Percentiles rank a stretch among this genome's conserved stretches.
These are phyloP conservation scores for Drosophila trichaetosa DNA, from an alignment of 2,888 invertebrate species.

Conservation along the genomic window DNA sequence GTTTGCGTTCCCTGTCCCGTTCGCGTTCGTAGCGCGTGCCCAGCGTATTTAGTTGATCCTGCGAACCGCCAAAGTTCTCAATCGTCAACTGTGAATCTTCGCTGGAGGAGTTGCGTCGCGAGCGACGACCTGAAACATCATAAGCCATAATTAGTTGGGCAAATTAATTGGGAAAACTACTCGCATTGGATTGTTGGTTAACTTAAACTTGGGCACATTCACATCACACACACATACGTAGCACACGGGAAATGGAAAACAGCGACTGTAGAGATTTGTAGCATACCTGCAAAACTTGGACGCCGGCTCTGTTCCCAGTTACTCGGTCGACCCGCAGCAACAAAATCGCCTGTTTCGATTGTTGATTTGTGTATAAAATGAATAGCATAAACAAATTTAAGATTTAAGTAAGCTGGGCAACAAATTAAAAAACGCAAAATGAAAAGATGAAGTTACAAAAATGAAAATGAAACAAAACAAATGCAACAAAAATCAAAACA, in stretches of 20 bases:
- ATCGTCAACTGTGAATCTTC: slow-evolving; percentile 96
- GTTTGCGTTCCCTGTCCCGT: slow-evolving; percentile 84
- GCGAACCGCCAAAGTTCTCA: slow-evolving; percentile 96
- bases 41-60: slow-evolving; percentile 94
- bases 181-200: slow-evolving; percentile 29
- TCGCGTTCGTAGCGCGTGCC: slow-evolving; percentile 90
- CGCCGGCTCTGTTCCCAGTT: slow-evolving; percentile 92
- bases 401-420: slow-evolving; percentile 18
- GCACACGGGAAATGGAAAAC: slow-evolving; percentile 34
- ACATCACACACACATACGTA: slow-evolving; percentile 31
- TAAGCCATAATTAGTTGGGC: not conserved
- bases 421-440: slow-evolving; percentile 14
- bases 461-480: not conserved
- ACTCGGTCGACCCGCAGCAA: slow-evolving; percentile 93
- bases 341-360: slow-evolving; percentile 83
- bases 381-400: slow-evolving; percentile 31
- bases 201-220: slow-evolving; percentile 18
- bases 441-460: slow-evolving; percentile 6
- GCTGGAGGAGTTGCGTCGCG: slow-evolving; percentile 92
- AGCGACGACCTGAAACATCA: slow-evolving; percentile 88
- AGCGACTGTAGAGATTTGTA: slow-evolving; percentile 36
- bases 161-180: slow-evolving; percentile 5
- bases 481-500: not conserved
- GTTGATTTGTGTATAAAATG: slow-evolving; percentile 46
- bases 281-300: slow-evolving; percentile 90